These are phyloP conservation scores for Malurus alboscapulatus DNA, from an alignment of 2,113 vertebrate genomes.

Conservation along the genomic window DNA sequence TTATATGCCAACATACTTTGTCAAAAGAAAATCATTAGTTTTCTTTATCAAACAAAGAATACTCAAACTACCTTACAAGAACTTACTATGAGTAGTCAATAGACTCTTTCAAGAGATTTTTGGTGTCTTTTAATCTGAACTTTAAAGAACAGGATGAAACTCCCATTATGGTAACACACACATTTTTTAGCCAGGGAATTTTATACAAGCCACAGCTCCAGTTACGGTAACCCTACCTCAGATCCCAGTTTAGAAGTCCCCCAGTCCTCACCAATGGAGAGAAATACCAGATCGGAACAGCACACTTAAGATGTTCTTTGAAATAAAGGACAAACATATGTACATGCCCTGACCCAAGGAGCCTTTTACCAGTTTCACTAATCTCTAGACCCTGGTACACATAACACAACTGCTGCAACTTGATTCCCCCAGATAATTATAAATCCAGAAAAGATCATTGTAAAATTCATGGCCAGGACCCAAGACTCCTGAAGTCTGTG, in stretches of 20 bases:
- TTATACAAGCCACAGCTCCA: conserved; percentile 26
- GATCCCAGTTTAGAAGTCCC: conserved; percentile 34
- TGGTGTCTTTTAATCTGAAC: neutral
- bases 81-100: neutral
- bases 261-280: neutral
- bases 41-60: neutral
- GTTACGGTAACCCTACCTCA: conserved; percentile 42
- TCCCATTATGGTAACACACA: neutral
- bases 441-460: neutral
- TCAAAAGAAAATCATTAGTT: neutral
- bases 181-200: conserved; percentile 16
- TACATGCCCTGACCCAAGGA: neutral
- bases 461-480: neutral
- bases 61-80: neutral
- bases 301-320: conserved; percentile 23
- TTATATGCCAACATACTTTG: neutral
- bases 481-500: neutral
- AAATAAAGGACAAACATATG: neutral
- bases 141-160: neutral
- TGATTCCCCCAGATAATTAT: neutral
- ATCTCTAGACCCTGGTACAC: neutral
- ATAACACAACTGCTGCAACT: neutral
- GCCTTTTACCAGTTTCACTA: conserved; percentile 4
- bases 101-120: neutral
- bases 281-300: conserved; percentile 21